phyloP scores from a whole-genome alignment of 2,797 vertebrate genomes.

The Galago senegalensis region DNA sequence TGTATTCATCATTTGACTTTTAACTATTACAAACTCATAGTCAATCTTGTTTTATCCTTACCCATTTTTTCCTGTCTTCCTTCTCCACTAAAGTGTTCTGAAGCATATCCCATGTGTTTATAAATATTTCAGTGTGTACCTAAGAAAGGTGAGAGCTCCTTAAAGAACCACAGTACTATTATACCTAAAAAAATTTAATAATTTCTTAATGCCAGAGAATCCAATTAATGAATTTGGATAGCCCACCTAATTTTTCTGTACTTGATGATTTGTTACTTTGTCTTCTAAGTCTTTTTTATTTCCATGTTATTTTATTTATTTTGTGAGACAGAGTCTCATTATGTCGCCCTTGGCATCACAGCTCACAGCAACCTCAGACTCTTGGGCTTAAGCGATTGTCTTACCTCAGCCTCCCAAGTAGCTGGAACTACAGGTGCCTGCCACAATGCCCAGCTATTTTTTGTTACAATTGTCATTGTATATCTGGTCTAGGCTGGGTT shows the following conservation, averaged over 20 bases:
- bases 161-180: background rate
- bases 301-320: too few species aligned
- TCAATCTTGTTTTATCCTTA: background rate
- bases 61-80: background rate
- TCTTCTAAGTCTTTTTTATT: background rate
- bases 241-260: background rate
- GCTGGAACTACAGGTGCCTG: too few species aligned
- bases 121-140: constrained; percentile 51
- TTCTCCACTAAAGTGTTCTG: background rate
- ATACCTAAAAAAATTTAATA: background rate
- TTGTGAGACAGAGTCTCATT: too few species aligned
- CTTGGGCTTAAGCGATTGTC: too few species aligned
- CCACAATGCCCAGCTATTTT: too few species aligned
- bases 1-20: constrained; percentile 36
- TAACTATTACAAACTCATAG: background rate
- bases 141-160: background rate
- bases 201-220: background rate
- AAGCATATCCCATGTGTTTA: constrained; percentile 2
- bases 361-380: too few species aligned
- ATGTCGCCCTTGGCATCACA: too few species aligned
- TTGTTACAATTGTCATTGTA: too few species aligned
- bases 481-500: too few species aligned
- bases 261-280: background rate
- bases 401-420: too few species aligned
- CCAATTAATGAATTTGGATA: constrained; percentile 11